Evolutionary conservation across 2,888 invertebrate genomes (phyloP).

Genomic region (Trissoscelio sp.): DNA sequence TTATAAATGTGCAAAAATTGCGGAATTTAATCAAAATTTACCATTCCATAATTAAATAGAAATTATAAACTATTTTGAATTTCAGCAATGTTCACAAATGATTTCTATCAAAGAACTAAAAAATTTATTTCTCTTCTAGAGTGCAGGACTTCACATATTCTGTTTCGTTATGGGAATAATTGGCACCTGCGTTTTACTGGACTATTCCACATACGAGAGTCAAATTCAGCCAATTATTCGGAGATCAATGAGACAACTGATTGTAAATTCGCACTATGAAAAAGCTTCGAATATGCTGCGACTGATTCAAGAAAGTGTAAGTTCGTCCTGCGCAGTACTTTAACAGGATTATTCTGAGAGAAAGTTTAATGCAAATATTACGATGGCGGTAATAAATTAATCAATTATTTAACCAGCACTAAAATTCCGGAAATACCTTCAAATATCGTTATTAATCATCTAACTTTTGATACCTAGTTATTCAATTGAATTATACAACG

Average conservation of each 20-base stretch:
- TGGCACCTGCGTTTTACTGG: slow-evolving; percentile 90
- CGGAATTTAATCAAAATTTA: too few species aligned
- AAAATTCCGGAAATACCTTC: background rate
- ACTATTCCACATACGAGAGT: slow-evolving; percentile 92
- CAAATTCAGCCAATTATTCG: slow-evolving; percentile 91
- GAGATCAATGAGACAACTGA: slow-evolving; percentile 88
- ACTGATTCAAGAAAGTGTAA: slow-evolving; percentile 93
- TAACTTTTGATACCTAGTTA: background rate
- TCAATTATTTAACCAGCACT: slow-evolving; percentile 7
- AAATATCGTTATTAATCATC: background rate
- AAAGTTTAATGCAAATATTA: slow-evolving; percentile 3
- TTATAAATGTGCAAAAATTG: too few species aligned
- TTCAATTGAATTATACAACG: background rate
- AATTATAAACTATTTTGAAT: too few species aligned
- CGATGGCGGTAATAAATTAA: background rate
- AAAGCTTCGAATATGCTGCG: slow-evolving; percentile 88
- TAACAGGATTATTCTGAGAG: background rate
- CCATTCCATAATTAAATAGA: too few species aligned
- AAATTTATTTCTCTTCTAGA: slow-evolving; percentile 84
- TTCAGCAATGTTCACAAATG: too few species aligned
- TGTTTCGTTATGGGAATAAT: slow-evolving; percentile 89
- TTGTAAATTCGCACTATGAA: slow-evolving; percentile 90
- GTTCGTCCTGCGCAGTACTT: slow-evolving; percentile 72
- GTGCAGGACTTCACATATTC: slow-evolving; percentile 88
- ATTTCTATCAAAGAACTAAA: too few species aligned